Evolutionary conservation across 2,888 invertebrate genomes (phyloP).

Genomic region (Kuschelorhynchus macadamiae): DNA sequence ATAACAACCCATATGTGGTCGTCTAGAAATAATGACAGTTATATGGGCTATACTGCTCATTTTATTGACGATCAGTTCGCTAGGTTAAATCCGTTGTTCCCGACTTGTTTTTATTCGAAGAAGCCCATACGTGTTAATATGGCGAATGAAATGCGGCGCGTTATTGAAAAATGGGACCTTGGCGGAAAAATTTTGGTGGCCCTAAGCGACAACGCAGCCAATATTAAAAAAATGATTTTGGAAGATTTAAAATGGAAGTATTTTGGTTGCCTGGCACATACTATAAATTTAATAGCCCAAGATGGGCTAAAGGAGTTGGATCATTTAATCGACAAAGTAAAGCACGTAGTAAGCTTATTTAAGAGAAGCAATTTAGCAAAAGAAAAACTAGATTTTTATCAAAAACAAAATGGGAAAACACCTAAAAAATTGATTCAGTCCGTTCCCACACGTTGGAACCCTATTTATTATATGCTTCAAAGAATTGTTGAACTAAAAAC

Average conservation of each 20-base stretch:
- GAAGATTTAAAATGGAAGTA: constrained; percentile 3
- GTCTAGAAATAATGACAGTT: constrained; percentile 10
- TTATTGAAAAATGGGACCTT: background rate
- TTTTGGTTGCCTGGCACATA: constrained; percentile 5
- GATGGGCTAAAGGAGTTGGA: background rate
- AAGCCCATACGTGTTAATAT: background rate
- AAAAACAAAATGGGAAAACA: constrained; percentile 25
- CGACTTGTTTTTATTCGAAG: constrained; percentile 11
- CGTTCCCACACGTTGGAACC: constrained; percentile 23
- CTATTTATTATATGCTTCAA: constrained; percentile 44
- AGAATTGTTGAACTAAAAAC: constrained; percentile 35
- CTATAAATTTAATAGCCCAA: constrained; percentile 5
- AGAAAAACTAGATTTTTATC: constrained; percentile 19
- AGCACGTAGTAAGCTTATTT: constrained; percentile 46
- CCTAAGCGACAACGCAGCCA: constrained; percentile 13
- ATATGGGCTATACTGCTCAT: constrained; percentile 2
- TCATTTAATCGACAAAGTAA: too few species aligned
- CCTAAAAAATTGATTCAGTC: constrained; percentile 42
- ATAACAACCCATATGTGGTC: constrained; percentile 9
- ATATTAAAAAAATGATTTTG: background rate
- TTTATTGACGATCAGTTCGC: constrained; percentile 18
- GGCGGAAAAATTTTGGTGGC: background rate
- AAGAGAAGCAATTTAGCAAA: constrained; percentile 31
- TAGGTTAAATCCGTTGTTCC: constrained; percentile 2
- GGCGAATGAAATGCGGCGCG: background rate